Conservation (phyloP, 2,888 invertebrate species). For the Tupiocoris notatus region DNA sequence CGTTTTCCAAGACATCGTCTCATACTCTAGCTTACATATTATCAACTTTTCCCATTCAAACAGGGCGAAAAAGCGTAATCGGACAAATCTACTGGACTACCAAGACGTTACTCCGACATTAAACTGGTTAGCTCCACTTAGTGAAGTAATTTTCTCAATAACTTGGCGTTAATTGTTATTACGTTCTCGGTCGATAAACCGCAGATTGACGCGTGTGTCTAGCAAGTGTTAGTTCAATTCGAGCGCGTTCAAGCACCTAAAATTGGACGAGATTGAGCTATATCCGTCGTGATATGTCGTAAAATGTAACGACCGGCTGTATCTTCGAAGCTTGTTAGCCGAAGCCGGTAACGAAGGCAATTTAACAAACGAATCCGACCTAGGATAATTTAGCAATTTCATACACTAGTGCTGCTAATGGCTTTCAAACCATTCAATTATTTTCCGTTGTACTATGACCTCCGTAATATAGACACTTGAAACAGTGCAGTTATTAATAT, state of each 20-base stretch:
- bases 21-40: too few relatives aligned
- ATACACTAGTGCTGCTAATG: too few relatives aligned
- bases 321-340: neutral
- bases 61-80: too few relatives aligned
- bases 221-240: neutral
- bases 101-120: neutral
- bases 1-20: too few relatives aligned
- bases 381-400: too few relatives aligned
- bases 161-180: neutral
- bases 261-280: neutral
- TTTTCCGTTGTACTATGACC: too few relatives aligned
- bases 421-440: too few relatives aligned
- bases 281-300: neutral
- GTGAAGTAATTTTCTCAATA: neutral
- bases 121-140: neutral
- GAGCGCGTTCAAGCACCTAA: neutral
- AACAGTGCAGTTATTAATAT: too few relatives aligned
- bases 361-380: too few relatives aligned
- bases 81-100: too few relatives aligned
- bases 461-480: too few relatives aligned
- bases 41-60: too few relatives aligned
- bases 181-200: neutral
- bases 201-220: neutral
- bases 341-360: neutral
- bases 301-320: neutral